phyloP scores from a whole-genome alignment of 2,113 vertebrate species.

The Numida meleagris region DNA sequence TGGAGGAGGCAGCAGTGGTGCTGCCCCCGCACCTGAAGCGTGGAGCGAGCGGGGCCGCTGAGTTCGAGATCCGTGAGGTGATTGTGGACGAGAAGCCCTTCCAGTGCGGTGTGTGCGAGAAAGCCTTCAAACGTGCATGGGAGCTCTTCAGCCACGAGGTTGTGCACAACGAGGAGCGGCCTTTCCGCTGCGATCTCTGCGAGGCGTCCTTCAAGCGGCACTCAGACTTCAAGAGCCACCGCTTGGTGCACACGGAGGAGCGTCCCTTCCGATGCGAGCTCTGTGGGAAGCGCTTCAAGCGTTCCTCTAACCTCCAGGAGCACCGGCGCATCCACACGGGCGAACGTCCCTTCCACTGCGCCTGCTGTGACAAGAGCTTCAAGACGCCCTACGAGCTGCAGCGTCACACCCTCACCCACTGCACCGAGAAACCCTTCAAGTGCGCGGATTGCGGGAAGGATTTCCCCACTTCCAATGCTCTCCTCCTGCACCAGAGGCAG shows the following conservation, averaged over 20 bases:
- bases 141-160: conserved; percentile 70
- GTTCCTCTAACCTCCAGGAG: conserved; percentile 55
- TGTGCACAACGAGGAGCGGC: conserved; percentile 62
- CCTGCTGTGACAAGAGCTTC: conserved; percentile 51
- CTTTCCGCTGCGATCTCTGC: conserved; percentile 51
- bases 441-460: conserved; percentile 33
- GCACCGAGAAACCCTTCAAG: neutral
- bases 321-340: conserved; percentile 59
- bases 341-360: conserved; percentile 31
- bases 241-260: conserved; percentile 41
- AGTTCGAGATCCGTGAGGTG: conserved; percentile 35
- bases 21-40: neutral
- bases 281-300: conserved; percentile 58
- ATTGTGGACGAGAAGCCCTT: conserved; percentile 54
- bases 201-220: conserved; percentile 65
- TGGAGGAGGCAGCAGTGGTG: rapidly evolving
- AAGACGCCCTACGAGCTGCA: conserved; percentile 37
- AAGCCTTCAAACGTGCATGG: conserved; percentile 63
- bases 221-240: conserved; percentile 71
- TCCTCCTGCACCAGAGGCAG: conserved; percentile 61
- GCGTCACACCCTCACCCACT: conserved; percentile 47
- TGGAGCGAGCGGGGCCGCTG: rapidly evolving
- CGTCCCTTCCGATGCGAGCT: conserved; percentile 57
- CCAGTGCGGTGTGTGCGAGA: conserved; percentile 21
- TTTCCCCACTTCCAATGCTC: conserved; percentile 15